Evolutionary conservation across 2,888 invertebrate species (phyloP), one percentile per base, ranked within the genome.

Genomic region (Amphiduros pacificus): DNA sequence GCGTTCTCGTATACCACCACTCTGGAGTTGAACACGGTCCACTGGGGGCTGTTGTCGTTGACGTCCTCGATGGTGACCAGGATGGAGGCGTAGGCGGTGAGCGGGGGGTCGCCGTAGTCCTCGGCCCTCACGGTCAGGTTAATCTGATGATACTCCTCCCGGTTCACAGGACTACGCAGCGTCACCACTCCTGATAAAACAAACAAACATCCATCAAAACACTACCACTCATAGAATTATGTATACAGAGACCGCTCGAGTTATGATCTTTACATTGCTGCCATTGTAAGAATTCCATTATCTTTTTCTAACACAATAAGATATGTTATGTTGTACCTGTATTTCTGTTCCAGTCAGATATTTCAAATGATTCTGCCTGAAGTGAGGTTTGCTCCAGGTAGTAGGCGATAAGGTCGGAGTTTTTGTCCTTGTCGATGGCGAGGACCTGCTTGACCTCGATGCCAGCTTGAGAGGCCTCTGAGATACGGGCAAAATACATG

Each of bases 1-100:
- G 59, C 61, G 36, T 64, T 64, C 51, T 65, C 65, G 56, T 48
- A 61, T 20, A 66, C 59, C 2, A 17, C 2, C 6, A 53, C 44
- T 26, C 53, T 11, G 6, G 11, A 17, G 26, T 61, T 55, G 5
- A 55, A 29, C n/a, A 44, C 27, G 29, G 22, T 26, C 67, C 67
- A 81, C 59, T 69, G 70, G 1, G 81, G 81, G 5, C 73, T 73
- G 63, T 80, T 74, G 61, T 81, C 81, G 61, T 81, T 73, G 22
- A 73, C 69, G 66, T 81, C 81, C 36, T 62, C 60, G 5, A 71
- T 58, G 17, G 55, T 58, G 11, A 71, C 58, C 0, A 50, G 6
- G 17, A 71, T 57, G 11, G 54, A 52, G 28, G 62, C 66, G 11
- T 53, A 53, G 32, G 60, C 59, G 57, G 60, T 61, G 24, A 68